These are phyloP conservation scores for Rutilus rutilus DNA, from an alignment of 2,113 vertebrate species.

Conservation along the genomic window DNA sequence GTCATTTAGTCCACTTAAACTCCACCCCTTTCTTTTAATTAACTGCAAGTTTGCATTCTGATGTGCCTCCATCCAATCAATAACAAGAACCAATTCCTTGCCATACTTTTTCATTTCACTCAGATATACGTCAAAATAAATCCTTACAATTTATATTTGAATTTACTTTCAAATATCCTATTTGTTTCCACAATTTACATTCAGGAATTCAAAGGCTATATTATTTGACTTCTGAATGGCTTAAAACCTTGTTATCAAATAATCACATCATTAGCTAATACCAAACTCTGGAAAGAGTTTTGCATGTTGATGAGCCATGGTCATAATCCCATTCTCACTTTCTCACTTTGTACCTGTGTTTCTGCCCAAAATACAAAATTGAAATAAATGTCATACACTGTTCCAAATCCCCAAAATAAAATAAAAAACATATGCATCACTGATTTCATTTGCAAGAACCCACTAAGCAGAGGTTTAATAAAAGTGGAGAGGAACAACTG, in stretches of 20 bases:
- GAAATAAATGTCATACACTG: no score
- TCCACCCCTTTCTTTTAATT: background rate
- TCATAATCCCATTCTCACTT: background rate
- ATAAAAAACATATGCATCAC: background rate
- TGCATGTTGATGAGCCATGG: background rate
- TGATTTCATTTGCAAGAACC: background rate
- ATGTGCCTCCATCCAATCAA: no score
- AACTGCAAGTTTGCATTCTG: background rate
- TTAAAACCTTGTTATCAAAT: background rate
- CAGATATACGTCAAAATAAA: background rate
- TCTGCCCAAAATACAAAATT: no score
- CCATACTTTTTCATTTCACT: background rate
- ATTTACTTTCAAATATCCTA: background rate
- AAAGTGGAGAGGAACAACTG: conserved; percentile 6
- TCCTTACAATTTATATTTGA: background rate
- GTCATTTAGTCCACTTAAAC: no score
- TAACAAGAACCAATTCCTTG: no score
- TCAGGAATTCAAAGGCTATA: background rate
- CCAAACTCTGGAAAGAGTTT: background rate
- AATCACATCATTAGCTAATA: background rate
- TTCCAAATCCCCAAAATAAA: background rate
- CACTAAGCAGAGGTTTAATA: background rate
- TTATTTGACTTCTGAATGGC: background rate
- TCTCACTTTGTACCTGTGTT: no score
- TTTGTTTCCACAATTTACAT: background rate